These are phyloP conservation scores for Parthenolecanium corni DNA, from an alignment of 2,888 invertebrate species.

Conservation along the genomic window DNA sequence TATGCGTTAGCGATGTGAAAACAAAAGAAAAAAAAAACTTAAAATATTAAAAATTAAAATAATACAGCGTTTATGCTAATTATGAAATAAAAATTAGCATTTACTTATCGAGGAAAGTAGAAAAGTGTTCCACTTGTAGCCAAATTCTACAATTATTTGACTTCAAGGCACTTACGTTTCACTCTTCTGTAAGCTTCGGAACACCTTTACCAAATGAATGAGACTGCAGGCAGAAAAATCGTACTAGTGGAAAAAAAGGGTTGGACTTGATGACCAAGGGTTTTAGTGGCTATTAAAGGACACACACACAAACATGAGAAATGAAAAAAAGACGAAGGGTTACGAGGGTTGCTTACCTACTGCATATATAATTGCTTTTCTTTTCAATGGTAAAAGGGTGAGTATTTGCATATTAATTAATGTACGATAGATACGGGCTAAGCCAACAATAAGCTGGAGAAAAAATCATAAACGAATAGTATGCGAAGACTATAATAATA, in stretches of 20 bases:
- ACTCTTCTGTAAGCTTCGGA: background rate
- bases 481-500: too few species aligned
- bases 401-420: conserved; percentile 12
- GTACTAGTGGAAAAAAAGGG: conserved; percentile 11
- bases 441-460: too few species aligned
- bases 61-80: conserved; percentile 5
- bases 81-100: conserved; percentile 10
- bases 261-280: conserved; percentile 11
- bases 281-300: conserved; percentile 17
- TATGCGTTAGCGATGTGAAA: background rate
- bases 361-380: conserved; percentile 2
- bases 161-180: background rate
- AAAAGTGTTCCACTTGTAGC: conserved; percentile 15
- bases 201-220: background rate
- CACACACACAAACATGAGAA: too few species aligned
- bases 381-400: background rate
- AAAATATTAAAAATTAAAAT: background rate
- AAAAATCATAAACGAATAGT: too few species aligned
- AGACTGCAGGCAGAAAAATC: too few species aligned
- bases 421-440: too few species aligned
- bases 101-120: background rate
- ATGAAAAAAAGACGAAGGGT: conserved; percentile 7
- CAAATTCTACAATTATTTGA: conserved; percentile 3
- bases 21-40: background rate
- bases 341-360: conserved; percentile 7